phyloP scores from a whole-genome alignment of 2,113 vertebrate species.

The Promerops cafer region DNA sequence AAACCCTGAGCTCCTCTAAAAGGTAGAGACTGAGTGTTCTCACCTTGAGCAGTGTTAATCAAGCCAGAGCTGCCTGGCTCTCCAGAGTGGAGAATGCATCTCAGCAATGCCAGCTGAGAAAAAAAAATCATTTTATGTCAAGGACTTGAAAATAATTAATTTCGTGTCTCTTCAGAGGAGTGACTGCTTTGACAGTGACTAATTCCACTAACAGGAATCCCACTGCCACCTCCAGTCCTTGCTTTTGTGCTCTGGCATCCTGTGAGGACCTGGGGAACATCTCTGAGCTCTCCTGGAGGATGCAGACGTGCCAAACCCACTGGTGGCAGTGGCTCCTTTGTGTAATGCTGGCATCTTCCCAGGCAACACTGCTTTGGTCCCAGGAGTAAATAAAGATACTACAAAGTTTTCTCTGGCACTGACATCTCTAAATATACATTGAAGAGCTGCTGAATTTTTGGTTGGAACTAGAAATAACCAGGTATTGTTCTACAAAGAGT shows the following conservation, averaged over 20 bases:
- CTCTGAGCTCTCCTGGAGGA: not conserved
- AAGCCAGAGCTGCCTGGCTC: not conserved
- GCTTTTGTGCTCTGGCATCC: too few relatives aligned
- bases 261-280: rapidly evolving
- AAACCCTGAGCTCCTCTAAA: not conserved
- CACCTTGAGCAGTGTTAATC: not conserved
- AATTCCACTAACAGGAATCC: not conserved
- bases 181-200: not conserved
- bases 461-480: not conserved
- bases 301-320: not conserved
- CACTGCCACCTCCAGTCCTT: not conserved
- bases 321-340: rapidly evolving
- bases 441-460: not conserved
- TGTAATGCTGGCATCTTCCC: too few relatives aligned
- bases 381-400: not conserved
- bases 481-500: not conserved
- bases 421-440: not conserved
- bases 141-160: not conserved
- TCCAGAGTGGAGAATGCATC: not conserved
- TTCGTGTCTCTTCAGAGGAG: not conserved
- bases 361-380: not conserved
- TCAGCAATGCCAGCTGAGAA: not conserved
- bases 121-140: not conserved
- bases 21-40: not conserved
- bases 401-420: not conserved